Conservation (phyloP, 2,888 invertebrate species). For the Entomobrya multifasciata region DNA sequence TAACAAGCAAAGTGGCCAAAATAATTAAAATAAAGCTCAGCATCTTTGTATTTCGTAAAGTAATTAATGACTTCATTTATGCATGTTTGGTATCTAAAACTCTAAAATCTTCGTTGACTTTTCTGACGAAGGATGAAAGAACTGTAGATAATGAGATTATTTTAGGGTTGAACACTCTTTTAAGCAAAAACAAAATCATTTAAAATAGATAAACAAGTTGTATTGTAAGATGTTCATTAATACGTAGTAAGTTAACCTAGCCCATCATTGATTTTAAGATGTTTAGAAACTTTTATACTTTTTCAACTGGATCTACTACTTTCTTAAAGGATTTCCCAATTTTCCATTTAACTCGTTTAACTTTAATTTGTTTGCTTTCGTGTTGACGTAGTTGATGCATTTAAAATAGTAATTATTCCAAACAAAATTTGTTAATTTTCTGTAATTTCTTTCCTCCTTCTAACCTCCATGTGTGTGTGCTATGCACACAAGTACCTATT, state of each 20-base stretch:
- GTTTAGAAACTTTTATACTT: no score
- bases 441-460: not conserved
- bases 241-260: not conserved
- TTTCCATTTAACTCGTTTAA: not conserved
- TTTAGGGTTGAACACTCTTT: slow-evolving; percentile 7
- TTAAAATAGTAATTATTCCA: not conserved
- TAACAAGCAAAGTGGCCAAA: no score
- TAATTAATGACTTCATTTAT: no score
- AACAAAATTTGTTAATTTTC: no score
- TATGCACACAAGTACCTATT: no score
- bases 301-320: not conserved
- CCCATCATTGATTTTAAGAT: not conserved
- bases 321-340: slow-evolving; percentile 26
- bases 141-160: not conserved
- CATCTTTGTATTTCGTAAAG: no score
- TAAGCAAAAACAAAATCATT: not conserved
- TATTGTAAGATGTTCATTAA: slow-evolving; percentile 2
- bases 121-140: no score
- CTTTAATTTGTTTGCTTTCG: not conserved
- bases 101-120: no score
- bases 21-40: no score
- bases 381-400: not conserved
- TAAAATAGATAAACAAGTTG: slow-evolving; percentile 22
- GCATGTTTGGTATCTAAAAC: no score
- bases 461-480: no score